Percentiles rank a stretch among this genome's conserved stretches.
Conservation (phyloP, 2,113 vertebrate species). For the Gavialis gangeticus region DNA sequence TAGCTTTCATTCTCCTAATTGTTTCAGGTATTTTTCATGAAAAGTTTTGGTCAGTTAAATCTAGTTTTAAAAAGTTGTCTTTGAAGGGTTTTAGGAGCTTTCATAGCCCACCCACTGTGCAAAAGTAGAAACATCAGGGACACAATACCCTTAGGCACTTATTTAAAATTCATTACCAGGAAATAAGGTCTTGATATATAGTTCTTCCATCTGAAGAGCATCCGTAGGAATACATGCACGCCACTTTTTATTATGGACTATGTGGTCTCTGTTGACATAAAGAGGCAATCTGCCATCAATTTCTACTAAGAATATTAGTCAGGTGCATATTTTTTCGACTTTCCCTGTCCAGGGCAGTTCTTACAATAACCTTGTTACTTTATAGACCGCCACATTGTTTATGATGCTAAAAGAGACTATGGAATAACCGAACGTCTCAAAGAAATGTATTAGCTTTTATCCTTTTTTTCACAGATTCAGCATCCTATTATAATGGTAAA, state of each 20-base stretch:
- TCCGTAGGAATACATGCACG: conserved; percentile 60
- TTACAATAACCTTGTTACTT: conserved; percentile 48
- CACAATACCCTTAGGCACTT: conserved; percentile 70
- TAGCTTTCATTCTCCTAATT: conserved; percentile 81
- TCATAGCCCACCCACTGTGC: conserved; percentile 80
- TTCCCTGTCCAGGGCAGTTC: conserved; percentile 31
- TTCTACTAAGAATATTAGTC: conserved; percentile 50
- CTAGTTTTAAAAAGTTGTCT: conserved; percentile 71
- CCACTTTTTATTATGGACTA: conserved; percentile 53
- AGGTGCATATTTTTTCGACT: conserved; percentile 38
- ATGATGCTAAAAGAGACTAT: conserved; percentile 13
- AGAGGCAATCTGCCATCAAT: conserved; percentile 49
- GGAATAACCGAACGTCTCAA: background rate
- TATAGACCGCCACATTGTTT: background rate
- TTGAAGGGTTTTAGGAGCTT: conserved; percentile 79
- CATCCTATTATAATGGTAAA: background rate
- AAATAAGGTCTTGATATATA: conserved; percentile 80
- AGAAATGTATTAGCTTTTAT: background rate
- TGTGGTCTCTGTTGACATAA: conserved; percentile 55
- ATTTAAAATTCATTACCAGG: conserved; percentile 77
- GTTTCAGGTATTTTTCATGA: conserved; percentile 82
- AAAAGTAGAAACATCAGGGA: conserved; percentile 80
- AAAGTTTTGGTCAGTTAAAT: conserved; percentile 77
- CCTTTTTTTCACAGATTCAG: background rate
- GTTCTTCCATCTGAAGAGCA: conserved; percentile 58